Conservation (phyloP, 2,888 invertebrate species). For the Notodonta ziczac region DNA sequence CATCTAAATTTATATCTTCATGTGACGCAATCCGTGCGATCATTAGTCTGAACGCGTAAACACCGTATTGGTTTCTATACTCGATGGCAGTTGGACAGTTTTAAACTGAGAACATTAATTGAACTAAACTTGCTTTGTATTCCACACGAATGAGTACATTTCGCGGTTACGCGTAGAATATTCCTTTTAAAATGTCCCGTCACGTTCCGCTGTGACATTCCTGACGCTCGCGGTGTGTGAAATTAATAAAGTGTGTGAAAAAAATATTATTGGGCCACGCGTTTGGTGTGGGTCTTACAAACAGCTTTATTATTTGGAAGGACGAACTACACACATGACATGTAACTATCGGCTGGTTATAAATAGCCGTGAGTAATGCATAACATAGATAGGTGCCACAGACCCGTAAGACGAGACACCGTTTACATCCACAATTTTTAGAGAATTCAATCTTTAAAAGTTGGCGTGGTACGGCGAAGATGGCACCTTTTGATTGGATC, state of each 20-base stretch:
- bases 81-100: neutral
- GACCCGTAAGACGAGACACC: no score
- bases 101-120: slow-evolving; percentile 25
- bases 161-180: slow-evolving; percentile 58
- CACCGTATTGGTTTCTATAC: neutral
- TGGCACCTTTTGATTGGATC: no score
- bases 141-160: slow-evolving; percentile 46
- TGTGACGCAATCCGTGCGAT: slow-evolving; percentile 1
- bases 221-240: slow-evolving; percentile 39
- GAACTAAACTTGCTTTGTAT: slow-evolving; percentile 33
- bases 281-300: slow-evolving; percentile 19
- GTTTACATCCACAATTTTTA: no score
- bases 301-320: slow-evolving; percentile 11
- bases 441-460: no score
- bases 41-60: slow-evolving; percentile 1
- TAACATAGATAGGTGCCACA: no score
- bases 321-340: neutral
- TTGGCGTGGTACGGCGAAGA: no score
- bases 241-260: slow-evolving; percentile 45
- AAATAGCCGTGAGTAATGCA: neutral
- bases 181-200: slow-evolving; percentile 68
- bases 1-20: neutral
- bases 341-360: neutral
- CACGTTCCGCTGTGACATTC: slow-evolving; percentile 63
- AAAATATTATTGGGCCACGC: slow-evolving; percentile 36